These are phyloP conservation scores for Mallotus villosus DNA, from an alignment of 2,797 vertebrate genomes.

Conservation along the genomic window DNA sequence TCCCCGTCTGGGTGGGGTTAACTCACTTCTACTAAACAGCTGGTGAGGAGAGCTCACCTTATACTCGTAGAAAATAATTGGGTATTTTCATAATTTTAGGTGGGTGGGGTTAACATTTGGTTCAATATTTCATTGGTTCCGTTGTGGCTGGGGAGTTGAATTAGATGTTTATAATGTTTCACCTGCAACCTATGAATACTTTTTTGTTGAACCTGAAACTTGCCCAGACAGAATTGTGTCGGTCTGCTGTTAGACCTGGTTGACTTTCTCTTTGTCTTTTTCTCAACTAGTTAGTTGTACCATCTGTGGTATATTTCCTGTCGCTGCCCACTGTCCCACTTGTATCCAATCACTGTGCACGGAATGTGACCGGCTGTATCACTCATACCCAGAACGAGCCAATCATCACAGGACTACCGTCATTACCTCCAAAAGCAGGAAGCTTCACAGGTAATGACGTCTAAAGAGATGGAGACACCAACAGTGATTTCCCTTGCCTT, in stretches of 20 bases:
- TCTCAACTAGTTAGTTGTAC: constrained; percentile 70
- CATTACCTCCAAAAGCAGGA: constrained; percentile 47
- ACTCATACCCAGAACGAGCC: constrained; percentile 79
- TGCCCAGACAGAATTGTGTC: not conserved
- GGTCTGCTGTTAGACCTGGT: not conserved
- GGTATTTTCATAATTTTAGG: no score
- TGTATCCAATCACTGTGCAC: constrained; percentile 81
- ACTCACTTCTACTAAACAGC: no score
- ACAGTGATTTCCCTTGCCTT: not conserved
- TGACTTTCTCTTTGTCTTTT: not conserved
- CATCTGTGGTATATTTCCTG: constrained; percentile 80
- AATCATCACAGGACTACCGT: constrained; percentile 69
- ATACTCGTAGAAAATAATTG: no score
- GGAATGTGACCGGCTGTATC: constrained; percentile 82
- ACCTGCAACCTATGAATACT: no score
- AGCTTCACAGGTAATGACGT: constrained; percentile 57
- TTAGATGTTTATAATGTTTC: not conserved
- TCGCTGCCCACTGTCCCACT: constrained; percentile 75
- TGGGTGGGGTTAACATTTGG: no score
- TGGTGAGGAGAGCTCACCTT: no score
- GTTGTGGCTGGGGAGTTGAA: no score
- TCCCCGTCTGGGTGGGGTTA: not conserved
- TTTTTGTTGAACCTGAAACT: no score
- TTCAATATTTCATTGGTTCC: no score
- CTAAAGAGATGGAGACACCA: not conserved